phyloP scores from a whole-genome alignment of 2,797 vertebrate genomes.

The Gymnothorax reevesii region DNA sequence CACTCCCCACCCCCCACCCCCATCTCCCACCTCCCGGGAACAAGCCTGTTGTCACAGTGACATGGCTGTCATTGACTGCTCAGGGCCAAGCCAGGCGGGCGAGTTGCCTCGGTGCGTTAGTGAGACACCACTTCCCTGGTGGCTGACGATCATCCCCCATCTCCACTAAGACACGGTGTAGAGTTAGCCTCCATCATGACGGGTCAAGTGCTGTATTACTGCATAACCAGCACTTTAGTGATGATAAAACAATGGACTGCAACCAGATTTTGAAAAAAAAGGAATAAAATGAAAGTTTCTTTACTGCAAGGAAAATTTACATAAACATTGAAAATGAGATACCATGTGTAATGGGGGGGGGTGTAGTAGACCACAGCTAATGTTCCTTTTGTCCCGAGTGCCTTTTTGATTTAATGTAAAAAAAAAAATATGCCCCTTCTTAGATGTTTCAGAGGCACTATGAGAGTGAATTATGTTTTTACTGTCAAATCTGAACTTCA shows the following conservation, averaged over 20 bases:
- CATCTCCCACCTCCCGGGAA: background rate
- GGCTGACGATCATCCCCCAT: background rate
- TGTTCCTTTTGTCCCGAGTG: too few species aligned
- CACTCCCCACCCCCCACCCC: too few species aligned
- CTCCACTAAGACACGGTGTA: background rate
- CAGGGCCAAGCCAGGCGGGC: background rate
- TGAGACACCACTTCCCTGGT: background rate
- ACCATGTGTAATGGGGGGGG: too few species aligned
- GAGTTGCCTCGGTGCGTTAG: background rate
- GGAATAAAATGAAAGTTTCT: background rate
- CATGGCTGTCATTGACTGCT: background rate
- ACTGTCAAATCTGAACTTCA: too few species aligned
- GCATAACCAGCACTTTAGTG: background rate
- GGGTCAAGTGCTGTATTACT: background rate
- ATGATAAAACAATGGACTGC: background rate
- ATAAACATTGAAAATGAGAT: too few species aligned
- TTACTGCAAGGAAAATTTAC: background rate
- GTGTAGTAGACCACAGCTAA: too few species aligned
- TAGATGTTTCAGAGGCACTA: too few species aligned
- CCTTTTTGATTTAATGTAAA: background rate
- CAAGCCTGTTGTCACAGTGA: constrained; percentile 13
- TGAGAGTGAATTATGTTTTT: too few species aligned
- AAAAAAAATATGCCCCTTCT: background rate
- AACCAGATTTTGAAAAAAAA: background rate
- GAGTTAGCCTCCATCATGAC: background rate